Conservation (phyloP, 2,113 vertebrate genomes). For the Anoplopoma fimbria region DNA sequence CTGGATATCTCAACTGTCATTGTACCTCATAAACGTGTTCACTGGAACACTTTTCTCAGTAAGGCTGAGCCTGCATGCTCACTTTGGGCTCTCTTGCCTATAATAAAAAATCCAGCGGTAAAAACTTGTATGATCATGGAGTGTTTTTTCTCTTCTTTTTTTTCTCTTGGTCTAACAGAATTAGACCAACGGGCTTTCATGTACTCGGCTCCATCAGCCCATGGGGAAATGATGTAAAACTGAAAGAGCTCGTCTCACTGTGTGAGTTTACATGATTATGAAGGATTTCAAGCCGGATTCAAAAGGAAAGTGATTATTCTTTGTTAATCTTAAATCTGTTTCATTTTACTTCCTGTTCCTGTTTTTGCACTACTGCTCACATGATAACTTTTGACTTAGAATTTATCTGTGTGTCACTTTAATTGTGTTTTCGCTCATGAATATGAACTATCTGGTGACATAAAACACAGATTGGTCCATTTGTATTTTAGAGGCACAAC, state of each 20-base stretch:
- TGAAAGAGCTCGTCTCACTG: conserved; percentile 28
- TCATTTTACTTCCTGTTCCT: conserved; percentile 22
- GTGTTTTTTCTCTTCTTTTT: conserved; percentile 18
- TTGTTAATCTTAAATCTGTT: conserved; percentile 38
- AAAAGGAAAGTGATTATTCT: conserved; percentile 35
- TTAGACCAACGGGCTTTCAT: conserved; percentile 63
- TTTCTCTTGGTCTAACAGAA: conserved; percentile 50
- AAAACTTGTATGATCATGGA: conserved; percentile 47
- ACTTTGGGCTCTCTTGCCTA: not conserved
- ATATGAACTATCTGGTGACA: conserved; percentile 22
- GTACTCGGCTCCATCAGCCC: conserved; percentile 45
- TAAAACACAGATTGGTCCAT: not conserved
- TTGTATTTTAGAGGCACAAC: not conserved
- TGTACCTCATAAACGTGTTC: conserved; percentile 17
- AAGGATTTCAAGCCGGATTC: conserved; percentile 47
- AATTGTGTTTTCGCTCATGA: conserved; percentile 25
- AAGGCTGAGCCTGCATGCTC: not conserved
- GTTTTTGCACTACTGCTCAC: not conserved
- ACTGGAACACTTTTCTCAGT: conserved; percentile 9
- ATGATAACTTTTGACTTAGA: conserved; percentile 1
- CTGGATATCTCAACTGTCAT: conserved; percentile 11
- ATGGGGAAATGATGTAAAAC: conserved; percentile 36
- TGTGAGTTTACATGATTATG: conserved; percentile 50
- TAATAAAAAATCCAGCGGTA: conserved; percentile 30
- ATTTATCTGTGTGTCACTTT: conserved; percentile 12